Percentiles rank a stretch among this genome's conserved stretches.
phyloP scores from a whole-genome alignment of 2,113 vertebrate species.

The human region GRCh38 chr4:126338501-126339000 shows the following conservation, averaged over 20 bases:
- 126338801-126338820: not conserved
- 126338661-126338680: conserved; percentile 66
- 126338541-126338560: conserved; percentile 51
- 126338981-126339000: not conserved
- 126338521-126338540: conserved; percentile 33
- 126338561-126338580: conserved; percentile 54
- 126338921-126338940: not conserved
- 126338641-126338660: conserved; percentile 63
- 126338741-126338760: not conserved
- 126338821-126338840: conserved; percentile 21
- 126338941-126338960: not conserved
- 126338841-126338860: conserved; percentile 27
- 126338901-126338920: not conserved
- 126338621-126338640: conserved; percentile 49
- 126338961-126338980: not conserved
- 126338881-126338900: not conserved
- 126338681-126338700: conserved; percentile 66
- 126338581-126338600: conserved; percentile 47
- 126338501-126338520: not conserved
- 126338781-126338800: not conserved
- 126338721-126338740: conserved; percentile 4
- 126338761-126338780: not conserved
- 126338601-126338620: conserved; percentile 47
- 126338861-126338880: not conserved
- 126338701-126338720: conserved; percentile 47